Evolutionary conservation across 2,888 invertebrate genomes (phyloP).

Genomic region (Cyrtodaria siliqua): DNA sequence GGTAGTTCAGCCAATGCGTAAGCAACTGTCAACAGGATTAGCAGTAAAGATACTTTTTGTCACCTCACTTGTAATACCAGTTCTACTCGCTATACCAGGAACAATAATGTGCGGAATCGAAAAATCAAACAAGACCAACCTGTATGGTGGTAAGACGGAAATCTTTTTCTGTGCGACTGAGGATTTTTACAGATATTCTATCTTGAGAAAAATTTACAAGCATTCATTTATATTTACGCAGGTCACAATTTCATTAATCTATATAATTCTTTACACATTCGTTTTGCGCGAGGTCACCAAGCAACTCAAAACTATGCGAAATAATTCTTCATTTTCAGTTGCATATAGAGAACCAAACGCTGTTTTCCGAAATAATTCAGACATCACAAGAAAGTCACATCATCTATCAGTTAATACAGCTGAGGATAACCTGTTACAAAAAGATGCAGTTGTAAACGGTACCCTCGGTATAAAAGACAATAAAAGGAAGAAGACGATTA

Average conservation of each 20-base stretch:
- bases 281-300: constrained; percentile 48
- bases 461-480: constrained; percentile 30
- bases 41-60: constrained; percentile 49
- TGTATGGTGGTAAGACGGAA: constrained; percentile 34
- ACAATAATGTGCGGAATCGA: no score
- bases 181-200: constrained; percentile 29
- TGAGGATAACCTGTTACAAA: constrained; percentile 32
- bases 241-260: constrained; percentile 44
- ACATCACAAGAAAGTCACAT: constrained; percentile 42
- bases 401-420: constrained; percentile 53
- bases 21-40: constrained; percentile 46
- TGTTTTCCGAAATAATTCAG: constrained; percentile 43
- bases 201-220: constrained; percentile 49
- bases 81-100: constrained; percentile 56
- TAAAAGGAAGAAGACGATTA: background rate
- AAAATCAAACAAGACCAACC: constrained; percentile 44
- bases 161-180: constrained; percentile 51
- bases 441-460: constrained; percentile 23
- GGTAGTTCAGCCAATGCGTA: constrained; percentile 51
- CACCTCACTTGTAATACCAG: constrained; percentile 38
- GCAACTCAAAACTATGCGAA: constrained; percentile 48
- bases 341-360: constrained; percentile 48
- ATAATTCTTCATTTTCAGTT: constrained; percentile 43
- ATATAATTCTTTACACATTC: constrained; percentile 54
- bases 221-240: constrained; percentile 42